phyloP scores from a whole-genome alignment of 2,797 vertebrate species.

The Emydoidea blandingii region DNA sequence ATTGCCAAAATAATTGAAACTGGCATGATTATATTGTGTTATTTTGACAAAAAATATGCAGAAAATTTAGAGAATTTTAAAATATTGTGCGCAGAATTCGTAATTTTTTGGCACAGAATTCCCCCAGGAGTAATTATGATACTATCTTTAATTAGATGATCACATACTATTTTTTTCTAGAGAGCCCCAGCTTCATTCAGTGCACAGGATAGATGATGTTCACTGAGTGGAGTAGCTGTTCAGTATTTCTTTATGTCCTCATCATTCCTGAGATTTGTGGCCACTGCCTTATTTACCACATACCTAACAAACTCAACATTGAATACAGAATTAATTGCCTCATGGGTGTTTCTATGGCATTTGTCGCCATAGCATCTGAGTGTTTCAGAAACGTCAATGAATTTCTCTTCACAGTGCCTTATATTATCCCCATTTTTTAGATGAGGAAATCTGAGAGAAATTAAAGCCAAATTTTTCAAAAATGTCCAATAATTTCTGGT shows the following conservation, averaged over 20 bases:
- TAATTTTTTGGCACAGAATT: no score
- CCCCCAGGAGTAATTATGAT: not conserved
- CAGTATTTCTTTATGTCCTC: not conserved
- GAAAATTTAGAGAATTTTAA: no score
- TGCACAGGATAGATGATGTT: not conserved
- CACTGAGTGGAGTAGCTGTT: not conserved
- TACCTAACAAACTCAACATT: not conserved
- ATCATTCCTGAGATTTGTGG: not conserved
- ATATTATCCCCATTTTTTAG: not conserved
- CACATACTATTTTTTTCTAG: not conserved
- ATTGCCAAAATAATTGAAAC: no score
- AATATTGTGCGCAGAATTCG: no score
- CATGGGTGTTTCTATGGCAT: not conserved
- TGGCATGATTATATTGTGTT: no score
- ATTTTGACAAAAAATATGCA: no score
- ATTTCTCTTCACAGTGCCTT: not conserved
- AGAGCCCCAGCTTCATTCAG: not conserved
- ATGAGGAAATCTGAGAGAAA: not conserved
- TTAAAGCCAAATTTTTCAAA: not conserved
- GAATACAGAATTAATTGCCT: not conserved
- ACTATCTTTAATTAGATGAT: not conserved
- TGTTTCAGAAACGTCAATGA: not conserved
- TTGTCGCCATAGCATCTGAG: not conserved
- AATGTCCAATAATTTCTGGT: not conserved
- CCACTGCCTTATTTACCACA: not conserved